Evolutionary conservation across 2,797 vertebrate genomes (phyloP), one percentile per base, ranked within the genome.

Genomic region (Sebastes taczanowskii): DNA sequence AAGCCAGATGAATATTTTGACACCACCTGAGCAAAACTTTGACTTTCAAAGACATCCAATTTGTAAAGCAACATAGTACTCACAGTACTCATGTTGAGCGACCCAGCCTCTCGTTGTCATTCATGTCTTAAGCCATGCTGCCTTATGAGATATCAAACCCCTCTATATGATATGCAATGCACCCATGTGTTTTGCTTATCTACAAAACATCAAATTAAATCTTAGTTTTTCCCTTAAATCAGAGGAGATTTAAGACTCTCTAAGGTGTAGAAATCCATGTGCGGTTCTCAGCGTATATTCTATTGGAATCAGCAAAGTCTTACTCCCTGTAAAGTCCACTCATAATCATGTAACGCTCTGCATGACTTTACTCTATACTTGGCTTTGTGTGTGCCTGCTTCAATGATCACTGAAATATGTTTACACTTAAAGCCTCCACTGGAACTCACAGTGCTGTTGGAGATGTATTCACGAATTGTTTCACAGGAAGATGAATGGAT

Each of bases 101-200:
- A 88, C 81, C 74, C 72, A 88, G 79, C 86, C 86, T 91, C 80
- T 85, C 11, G 42, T 72, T 78, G 63, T 93, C 88, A 78, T 91
- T 88, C 86, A 87, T 90, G 92, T 95, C 92, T 94, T 94, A 94
- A 92, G 82, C 94, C 94, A 92, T 87, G 88, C 94, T 95, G 95
- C 94, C 95, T 95, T 95, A 95, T 88, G 83, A 91, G 80, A 91
- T 86, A 81, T 81, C 59, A 78, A 74, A 77, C 80, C 86, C 86
- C 75, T 86, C 83, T 82, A 71, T 53, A 80, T 34, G 77, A 91
- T 91, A 85, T 89, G 91, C 92, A 87, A 85, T 34, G 65, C 88
- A 88, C 88, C 74, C 18, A n/a, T 23, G 78, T 88, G 82, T 84
- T 86, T 85, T 88, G 80, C 85, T 84, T 68, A 80, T 90, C 87